phyloP scores from a whole-genome alignment of 2,888 invertebrate species.

The Helleia helle region DNA sequence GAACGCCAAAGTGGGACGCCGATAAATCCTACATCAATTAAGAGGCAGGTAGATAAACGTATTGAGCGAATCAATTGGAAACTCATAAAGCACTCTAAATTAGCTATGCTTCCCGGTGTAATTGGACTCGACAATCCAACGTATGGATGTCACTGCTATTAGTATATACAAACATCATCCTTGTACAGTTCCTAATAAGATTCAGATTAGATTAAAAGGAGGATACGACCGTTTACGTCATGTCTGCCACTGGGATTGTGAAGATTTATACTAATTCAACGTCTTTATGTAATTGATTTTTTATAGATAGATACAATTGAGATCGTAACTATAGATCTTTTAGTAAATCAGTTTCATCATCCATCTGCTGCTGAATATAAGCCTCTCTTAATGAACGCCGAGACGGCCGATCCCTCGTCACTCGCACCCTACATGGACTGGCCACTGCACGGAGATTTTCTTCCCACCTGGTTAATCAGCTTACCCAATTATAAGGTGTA shows the following conservation, averaged over 20 bases:
- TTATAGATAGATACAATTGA: conserved; percentile 4
- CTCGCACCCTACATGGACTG: no score
- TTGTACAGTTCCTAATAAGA: conserved; percentile 19
- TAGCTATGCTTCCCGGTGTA: conserved; percentile 41
- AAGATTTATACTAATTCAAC: conserved; percentile 15
- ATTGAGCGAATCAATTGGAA: conserved; percentile 4
- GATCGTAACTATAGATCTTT: neutral
- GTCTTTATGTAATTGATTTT: conserved; percentile 9
- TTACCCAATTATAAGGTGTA: neutral
- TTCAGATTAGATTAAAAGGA: conserved; percentile 18
- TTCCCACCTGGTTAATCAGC: no score
- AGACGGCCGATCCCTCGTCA: no score
- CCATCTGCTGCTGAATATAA: no score
- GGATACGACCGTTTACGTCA: conserved; percentile 13
- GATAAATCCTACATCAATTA: neutral
- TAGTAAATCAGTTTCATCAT: no score
- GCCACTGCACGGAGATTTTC: no score
- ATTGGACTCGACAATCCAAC: conserved; percentile 54
- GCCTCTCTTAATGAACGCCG: no score
- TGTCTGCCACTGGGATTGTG: conserved; percentile 26
- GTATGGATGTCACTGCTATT: no score
- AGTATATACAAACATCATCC: no score
- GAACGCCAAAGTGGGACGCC: neutral
- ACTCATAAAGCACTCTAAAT: conserved; percentile 1
- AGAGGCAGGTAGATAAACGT: conserved; percentile 4